These are phyloP conservation scores for Diarsia dahlii DNA, from an alignment of 2,888 invertebrate species.

Conservation along the genomic window DNA sequence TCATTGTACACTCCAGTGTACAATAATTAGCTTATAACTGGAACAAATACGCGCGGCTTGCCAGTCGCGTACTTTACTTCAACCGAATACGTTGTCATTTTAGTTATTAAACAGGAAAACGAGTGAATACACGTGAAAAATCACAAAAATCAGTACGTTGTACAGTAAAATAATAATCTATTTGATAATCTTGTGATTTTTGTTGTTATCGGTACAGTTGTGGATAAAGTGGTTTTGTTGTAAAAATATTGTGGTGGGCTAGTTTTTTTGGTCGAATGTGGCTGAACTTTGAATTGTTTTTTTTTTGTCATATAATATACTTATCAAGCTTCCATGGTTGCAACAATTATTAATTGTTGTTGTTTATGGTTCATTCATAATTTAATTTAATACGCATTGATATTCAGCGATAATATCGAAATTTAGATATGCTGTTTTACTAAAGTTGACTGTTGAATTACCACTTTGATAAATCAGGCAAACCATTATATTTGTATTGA, in stretches of 20 bases:
- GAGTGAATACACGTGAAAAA: slow-evolving; percentile 25
- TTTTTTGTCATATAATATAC: not conserved
- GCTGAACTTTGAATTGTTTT: slow-evolving; percentile 15
- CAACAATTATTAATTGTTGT: not conserved
- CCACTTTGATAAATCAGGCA: not conserved
- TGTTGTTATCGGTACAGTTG: slow-evolving; percentile 17
- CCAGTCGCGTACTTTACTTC: slow-evolving; percentile 35
- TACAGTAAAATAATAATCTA: slow-evolving; percentile 22
- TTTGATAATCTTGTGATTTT: slow-evolving; percentile 19
- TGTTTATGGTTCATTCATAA: not conserved
- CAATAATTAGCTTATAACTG: slow-evolving; percentile 43
- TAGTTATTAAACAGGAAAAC: not conserved
- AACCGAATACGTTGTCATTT: not conserved
- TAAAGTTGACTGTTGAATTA: not conserved
- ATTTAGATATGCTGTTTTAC: too few species aligned
- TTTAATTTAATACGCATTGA: not conserved
- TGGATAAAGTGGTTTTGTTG: not conserved
- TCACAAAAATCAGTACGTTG: slow-evolving; percentile 11
- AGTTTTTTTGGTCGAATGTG: slow-evolving; percentile 23
- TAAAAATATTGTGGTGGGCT: slow-evolving; percentile 10
- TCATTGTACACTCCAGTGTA: slow-evolving; percentile 37
- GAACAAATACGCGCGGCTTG: not conserved
- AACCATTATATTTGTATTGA: not conserved
- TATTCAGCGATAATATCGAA: not conserved
- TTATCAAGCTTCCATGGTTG: too few species aligned